A percentile compares a stretch with the other conserved stretches of the same genome.
phyloP scores from a whole-genome alignment of 2,113 vertebrate genomes.

The Istiophorus platypterus region DNA sequence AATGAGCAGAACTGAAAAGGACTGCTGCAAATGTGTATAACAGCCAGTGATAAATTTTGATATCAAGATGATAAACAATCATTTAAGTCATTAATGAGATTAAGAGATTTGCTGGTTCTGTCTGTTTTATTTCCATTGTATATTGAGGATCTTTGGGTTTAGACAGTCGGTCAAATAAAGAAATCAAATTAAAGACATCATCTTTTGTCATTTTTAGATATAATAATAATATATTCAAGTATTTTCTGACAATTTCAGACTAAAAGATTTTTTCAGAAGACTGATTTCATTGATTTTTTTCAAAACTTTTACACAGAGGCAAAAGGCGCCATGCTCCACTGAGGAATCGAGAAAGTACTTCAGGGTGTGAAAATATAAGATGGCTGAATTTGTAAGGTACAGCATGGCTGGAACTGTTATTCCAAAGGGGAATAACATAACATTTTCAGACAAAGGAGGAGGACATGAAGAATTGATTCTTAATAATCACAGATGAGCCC shows the following conservation, averaged over 20 bases:
- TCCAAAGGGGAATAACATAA: constrained; percentile 25
- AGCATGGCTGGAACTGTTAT: constrained; percentile 3
- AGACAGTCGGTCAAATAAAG: too few species aligned
- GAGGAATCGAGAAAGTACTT: constrained; percentile 3
- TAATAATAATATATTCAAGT: too few species aligned
- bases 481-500: constrained; percentile 37
- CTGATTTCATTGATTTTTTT: not conserved
- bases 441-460: constrained; percentile 32
- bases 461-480: constrained; percentile 27
- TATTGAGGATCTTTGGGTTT: too few species aligned
- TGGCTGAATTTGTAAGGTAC: constrained; percentile 2
- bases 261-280: too few species aligned
- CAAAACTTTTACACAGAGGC: constrained; percentile 8
- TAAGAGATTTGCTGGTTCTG: not conserved
- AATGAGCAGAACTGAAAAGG: too few species aligned
- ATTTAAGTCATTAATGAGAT: too few species aligned
- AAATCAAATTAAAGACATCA: too few species aligned
- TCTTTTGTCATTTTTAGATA: too few species aligned
- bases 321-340: not conserved
- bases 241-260: not conserved
- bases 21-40: too few species aligned
- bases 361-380: constrained; percentile 13
- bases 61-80: too few species aligned
- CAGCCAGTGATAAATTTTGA: too few species aligned
- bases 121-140: not conserved